Evolutionary conservation across 1,140 invertebrate genomes (phyloP).

Genomic region (Ceratina japonica): DNA sequence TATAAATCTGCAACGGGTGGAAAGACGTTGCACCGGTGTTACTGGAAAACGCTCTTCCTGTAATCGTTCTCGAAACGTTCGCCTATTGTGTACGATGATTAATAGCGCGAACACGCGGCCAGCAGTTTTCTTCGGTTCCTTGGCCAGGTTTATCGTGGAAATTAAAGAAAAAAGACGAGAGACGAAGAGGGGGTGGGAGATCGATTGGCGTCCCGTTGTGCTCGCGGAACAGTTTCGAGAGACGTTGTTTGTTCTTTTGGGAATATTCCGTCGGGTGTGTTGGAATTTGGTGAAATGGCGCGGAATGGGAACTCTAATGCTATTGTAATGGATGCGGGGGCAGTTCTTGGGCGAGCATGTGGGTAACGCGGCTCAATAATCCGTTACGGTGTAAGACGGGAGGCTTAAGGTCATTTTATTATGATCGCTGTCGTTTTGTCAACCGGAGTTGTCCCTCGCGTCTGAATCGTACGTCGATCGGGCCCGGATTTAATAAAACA

Average conservation of each 20-base stretch:
- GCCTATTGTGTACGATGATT: constrained; percentile 35
- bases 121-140: not conserved
- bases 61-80: constrained; percentile 14
- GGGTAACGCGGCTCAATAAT: too few species aligned
- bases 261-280: too few species aligned
- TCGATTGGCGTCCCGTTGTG: not conserved
- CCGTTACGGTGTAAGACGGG: too few species aligned
- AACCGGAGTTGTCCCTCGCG: too few species aligned
- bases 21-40: constrained; percentile 28
- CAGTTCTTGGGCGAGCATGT: too few species aligned
- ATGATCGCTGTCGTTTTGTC: too few species aligned
- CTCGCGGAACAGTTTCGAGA: not conserved
- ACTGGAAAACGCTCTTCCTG: constrained; percentile 13
- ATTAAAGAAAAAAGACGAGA: not conserved
- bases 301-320: not conserved
- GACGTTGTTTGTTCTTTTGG: not conserved
- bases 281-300: too few species aligned
- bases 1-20: constrained; percentile 31
- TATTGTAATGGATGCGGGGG: not conserved
- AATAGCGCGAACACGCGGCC: constrained; percentile 11
- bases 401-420: too few species aligned
- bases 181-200: not conserved
- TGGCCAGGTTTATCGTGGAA: not conserved
- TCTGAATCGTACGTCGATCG: too few species aligned
- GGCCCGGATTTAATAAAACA: too few species aligned